Base-by-base conservation (phyloP, 1,140 invertebrate genomes). In the Tribolium madens region DNA sequence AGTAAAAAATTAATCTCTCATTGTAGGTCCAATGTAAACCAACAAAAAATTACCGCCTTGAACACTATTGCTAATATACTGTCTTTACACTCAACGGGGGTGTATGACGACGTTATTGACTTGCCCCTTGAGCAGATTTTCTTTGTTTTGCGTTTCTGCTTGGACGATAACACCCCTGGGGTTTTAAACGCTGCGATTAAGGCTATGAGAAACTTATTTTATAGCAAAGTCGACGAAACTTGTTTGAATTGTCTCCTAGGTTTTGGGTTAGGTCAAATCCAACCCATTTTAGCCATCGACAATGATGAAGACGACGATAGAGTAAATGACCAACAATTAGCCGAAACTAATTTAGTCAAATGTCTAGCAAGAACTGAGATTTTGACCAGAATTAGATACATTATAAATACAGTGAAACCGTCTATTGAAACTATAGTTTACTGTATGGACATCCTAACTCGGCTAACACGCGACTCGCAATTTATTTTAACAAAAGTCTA, bases 321-420 rank as follows among this genome's bases (percentile, higher is more conserved):
- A 81, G 87, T 95, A 52, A 95, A 95, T 85, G 96, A 97, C 88
- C 91, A 92, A 83, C 93, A 97, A 84, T 85, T 97, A 52, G 91
- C 92, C 6, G 94, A 94, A 87, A 87, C 92, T 12, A 93, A 95
- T 87, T 85, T 94, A 0, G 88, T 94, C 26, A 89, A 92, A 84
- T 92, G 92, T 68, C 85, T 95, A 13, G 80, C 94, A 6, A 88
- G 95, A 79, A 94, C 95, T 70, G 92, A 95, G 84, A 90, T 97
- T 78, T 83, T 96, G 42, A 87, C 91, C 70, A 89, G 91, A 84
- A 89, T 92, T 33, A 91, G 92, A 68, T 95, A 93, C 79, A 92
- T 95, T 78, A 83, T 95, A 10, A 90, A 87, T 69, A 88, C 88
- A 68, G 85, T 93, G 15, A 89, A 89, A 81, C 92, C 92, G 14